Evolutionary conservation across 2,113 vertebrate species (phyloP), one percentile per base, ranked within the genome.

Genomic region (Diadophis punctatus): DNA sequence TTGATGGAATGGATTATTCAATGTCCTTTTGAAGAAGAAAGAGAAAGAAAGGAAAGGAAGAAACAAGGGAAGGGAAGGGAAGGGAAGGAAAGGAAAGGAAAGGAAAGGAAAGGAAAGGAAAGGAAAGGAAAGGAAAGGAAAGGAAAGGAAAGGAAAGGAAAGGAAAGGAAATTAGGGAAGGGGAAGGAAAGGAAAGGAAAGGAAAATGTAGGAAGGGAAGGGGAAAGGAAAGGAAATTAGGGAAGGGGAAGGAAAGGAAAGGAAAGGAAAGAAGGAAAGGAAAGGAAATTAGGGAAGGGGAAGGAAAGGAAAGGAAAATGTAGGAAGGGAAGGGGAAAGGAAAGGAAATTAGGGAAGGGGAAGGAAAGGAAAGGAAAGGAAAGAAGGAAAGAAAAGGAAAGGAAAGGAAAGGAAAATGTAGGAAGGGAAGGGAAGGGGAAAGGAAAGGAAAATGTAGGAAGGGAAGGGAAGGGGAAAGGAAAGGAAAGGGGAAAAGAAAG

Each of bases 321-420:
- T n/a, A n/a, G 10, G 10, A 11, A 52, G 1, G 10, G 14, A 16
- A 53, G 0, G 14, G 14, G 1, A 52, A 14, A 7, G 14, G 7
- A 56, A 23, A 8, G 56, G 1, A 25, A 10, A 2, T 7, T 0
- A 23, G 2, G 23, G 7, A 20, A 18, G 0, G 55, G 6, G 4
- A 27, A 27, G 3, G 9, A 27, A 63, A 27, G 4, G 51, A 12
- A 20, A 27, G 49, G 18, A 23, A 49, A 30, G 51, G 18, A 91
- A 46, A 84, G 80, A 56, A 2, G 22, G 22, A 23, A 23, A 23
- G 55, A 5, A 23, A 8, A 23, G 7, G 56, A 8, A 23, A 9
- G 22, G 55, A 18, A 55, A 6, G 22, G 22, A 53, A 16, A 0
- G 20, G 1, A 5, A 9, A 25, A n/a, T n/a, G n/a, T n/a, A n/a